Evolutionary conservation across 2,888 invertebrate species (phyloP).

Genomic region (Ophonus ardosiacus): DNA sequence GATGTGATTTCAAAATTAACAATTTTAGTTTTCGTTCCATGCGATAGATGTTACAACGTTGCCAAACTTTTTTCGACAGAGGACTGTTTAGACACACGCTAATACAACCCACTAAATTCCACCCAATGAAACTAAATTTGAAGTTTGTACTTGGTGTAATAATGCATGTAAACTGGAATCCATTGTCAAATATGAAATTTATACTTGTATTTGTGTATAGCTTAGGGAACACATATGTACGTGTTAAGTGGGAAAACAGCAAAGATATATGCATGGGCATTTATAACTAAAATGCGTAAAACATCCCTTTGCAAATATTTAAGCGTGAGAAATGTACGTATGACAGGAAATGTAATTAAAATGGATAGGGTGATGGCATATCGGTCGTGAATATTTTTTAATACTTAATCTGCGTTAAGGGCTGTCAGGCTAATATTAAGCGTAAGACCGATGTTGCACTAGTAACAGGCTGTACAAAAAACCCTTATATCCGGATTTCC

Average conservation of each 20-base stretch:
- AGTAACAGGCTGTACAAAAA: conserved; percentile 27
- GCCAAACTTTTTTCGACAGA: no score
- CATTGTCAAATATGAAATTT: no score
- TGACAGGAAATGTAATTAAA: background rate
- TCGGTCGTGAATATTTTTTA: conserved; percentile 40
- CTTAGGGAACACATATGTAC: background rate
- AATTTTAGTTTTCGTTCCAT: no score
- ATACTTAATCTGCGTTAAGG: conserved; percentile 17
- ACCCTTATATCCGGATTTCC: conserved; percentile 46
- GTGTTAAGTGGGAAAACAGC: background rate
- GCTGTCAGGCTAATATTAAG: conserved; percentile 32
- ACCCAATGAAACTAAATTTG: no score
- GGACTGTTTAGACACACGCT: no score
- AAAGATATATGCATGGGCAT: background rate
- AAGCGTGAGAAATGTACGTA: background rate
- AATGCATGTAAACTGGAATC: no score
- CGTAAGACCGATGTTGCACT: conserved; percentile 41
- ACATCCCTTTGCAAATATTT: background rate
- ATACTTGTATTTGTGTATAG: background rate
- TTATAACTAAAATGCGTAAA: background rate
- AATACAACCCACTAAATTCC: no score
- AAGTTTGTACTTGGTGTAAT: no score
- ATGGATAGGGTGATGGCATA: background rate
- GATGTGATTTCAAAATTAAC: no score
- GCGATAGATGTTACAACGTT: no score